phyloP scores from a whole-genome alignment of 2,888 invertebrate genomes.

The Hyposoter didymator region DNA sequence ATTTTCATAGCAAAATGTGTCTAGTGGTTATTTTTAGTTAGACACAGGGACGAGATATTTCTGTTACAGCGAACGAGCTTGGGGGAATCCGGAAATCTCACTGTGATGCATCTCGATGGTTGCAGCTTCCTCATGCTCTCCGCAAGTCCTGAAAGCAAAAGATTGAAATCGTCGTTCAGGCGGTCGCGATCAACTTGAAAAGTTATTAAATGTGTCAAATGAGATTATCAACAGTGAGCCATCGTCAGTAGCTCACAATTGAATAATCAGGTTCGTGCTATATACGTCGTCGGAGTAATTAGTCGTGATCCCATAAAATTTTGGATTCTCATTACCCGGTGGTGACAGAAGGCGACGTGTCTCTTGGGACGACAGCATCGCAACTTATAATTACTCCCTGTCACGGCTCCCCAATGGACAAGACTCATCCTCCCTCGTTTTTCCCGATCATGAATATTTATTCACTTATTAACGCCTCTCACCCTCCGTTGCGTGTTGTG shows the following conservation, averaged over 20 bases:
- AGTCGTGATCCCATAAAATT: conserved; percentile 3
- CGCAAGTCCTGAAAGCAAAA: neutral
- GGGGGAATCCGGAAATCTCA: neutral
- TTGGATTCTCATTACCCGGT: conserved; percentile 3
- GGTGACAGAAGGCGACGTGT: neutral
- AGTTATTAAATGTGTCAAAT: conserved; percentile 19
- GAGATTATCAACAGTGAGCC: neutral
- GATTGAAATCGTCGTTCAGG: neutral
- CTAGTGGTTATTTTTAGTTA: neutral
- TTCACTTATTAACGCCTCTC: conserved; percentile 73
- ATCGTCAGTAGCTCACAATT: neutral
- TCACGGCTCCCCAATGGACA: conserved; percentile 31
- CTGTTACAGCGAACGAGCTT: neutral
- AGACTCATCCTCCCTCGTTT: conserved; percentile 27
- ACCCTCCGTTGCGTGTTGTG: conserved; percentile 69
- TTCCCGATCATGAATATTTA: conserved; percentile 78
- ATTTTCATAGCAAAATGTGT: neutral
- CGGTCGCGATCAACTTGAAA: too few species aligned
- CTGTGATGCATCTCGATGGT: neutral
- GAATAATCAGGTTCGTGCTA: neutral
- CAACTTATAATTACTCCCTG: conserved; percentile 71
- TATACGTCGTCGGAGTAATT: conserved; percentile 3
- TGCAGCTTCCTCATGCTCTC: neutral
- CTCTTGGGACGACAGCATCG: conserved; percentile 21
- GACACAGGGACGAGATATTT: neutral